phyloP scores from a whole-genome alignment of 1,140 invertebrate species.

The Lepidurus arcticus region DNA sequence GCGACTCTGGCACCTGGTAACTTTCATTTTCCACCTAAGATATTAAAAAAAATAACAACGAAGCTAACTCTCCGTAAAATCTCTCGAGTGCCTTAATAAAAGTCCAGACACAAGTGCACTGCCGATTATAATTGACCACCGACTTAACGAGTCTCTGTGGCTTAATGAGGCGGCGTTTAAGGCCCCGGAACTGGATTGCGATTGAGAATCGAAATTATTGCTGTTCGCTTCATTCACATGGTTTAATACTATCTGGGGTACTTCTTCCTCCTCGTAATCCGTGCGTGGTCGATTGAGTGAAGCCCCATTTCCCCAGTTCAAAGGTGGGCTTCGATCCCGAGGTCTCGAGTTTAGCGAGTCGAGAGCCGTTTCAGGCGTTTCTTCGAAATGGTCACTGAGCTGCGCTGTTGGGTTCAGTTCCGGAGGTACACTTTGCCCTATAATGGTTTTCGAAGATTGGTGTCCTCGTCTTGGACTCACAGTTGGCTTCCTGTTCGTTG shows the following conservation, averaged over 20 bases:
- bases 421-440: not conserved
- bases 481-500: not conserved
- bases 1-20: not conserved
- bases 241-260: not conserved
- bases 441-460: not conserved
- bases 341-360: not conserved
- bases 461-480: conserved; percentile 7
- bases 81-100: not conserved
- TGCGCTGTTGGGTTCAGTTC: conserved; percentile 7
- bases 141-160: not conserved
- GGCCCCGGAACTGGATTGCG: conserved; percentile 10
- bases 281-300: conserved; percentile 11
- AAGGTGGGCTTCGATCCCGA: not conserved
- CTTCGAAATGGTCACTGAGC: not conserved
- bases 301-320: conserved; percentile 2
- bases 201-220: conserved; percentile 6
- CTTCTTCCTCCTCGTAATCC: conserved; percentile 8
- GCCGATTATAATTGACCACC: not conserved
- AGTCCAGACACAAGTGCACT: not conserved
- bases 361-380: not conserved
- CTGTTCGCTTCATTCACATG: not conserved
- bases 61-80: conserved; percentile 3
- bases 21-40: not conserved
- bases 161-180: conserved; percentile 13
- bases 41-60: not conserved